These are phyloP conservation scores for Zenarchopterus dispar DNA, from an alignment of 2,797 vertebrate species.

Conservation along the genomic window DNA sequence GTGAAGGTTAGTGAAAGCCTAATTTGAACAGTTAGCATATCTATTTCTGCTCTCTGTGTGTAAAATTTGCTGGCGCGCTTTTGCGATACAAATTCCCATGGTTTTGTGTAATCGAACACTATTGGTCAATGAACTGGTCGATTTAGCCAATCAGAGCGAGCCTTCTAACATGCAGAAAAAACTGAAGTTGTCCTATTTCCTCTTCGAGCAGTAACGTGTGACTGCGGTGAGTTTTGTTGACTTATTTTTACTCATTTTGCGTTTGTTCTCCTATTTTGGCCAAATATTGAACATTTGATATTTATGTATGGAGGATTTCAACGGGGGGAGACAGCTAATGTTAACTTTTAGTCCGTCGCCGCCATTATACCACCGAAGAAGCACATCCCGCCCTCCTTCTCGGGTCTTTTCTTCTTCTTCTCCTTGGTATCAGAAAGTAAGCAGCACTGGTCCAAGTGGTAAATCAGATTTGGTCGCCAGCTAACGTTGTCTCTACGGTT, in stretches of 20 bases:
- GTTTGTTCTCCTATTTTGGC: constrained; percentile 4
- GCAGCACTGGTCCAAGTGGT: constrained; percentile 62
- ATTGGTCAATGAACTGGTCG: constrained; percentile 55
- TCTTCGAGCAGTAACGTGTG: constrained; percentile 48
- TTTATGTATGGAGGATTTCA: constrained; percentile 69
- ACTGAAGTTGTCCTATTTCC: constrained; percentile 71
- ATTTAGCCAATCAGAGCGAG: constrained; percentile 62
- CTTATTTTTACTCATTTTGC: constrained; percentile 29
- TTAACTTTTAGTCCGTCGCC: constrained; percentile 72
- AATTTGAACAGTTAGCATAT: no score
- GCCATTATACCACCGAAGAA: constrained; percentile 88
- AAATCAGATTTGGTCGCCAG: constrained; percentile 32
- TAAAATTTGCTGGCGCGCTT: constrained; percentile 55
- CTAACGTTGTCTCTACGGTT: neutral
- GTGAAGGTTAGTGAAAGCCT: neutral
- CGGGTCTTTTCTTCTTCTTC: constrained; percentile 72
- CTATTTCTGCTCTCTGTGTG: no score
- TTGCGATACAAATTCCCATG: constrained; percentile 47
- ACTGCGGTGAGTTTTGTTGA: constrained; percentile 70
- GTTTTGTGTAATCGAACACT: constrained; percentile 40
- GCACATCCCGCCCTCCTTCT: constrained; percentile 82
- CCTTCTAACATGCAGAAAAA: constrained; percentile 59
- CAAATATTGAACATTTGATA: neutral
- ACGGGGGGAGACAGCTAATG: constrained; percentile 82
- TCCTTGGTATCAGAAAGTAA: constrained; percentile 60